Conservation (phyloP, 2,888 invertebrate species). For the Tiliacea citrago region DNA sequence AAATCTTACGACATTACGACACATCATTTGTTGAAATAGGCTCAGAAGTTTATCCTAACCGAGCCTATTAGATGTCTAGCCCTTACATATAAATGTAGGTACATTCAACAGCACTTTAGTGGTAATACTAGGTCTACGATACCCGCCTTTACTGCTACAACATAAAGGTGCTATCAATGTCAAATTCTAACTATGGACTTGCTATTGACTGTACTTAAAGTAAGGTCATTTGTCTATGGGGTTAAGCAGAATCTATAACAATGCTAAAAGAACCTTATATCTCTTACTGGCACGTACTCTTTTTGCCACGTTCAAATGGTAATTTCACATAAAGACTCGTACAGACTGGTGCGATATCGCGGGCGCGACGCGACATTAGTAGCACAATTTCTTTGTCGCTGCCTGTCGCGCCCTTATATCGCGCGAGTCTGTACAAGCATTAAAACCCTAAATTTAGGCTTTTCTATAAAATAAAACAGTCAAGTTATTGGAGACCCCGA, state of each 20-base stretch:
- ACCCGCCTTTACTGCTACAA: too few species aligned
- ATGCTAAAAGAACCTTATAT: too few species aligned
- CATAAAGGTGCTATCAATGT: background rate
- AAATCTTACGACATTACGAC: too few species aligned
- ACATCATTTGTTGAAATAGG: background rate
- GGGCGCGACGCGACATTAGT: too few species aligned
- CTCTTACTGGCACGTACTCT: background rate
- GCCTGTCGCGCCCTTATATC: too few species aligned
- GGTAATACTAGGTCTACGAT: background rate
- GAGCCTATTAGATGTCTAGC: background rate
- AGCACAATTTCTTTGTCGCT: too few species aligned
- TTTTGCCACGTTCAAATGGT: background rate
- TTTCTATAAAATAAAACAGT: constrained; percentile 8
- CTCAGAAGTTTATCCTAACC: background rate
- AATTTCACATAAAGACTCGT: background rate
- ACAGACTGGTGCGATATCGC: too few species aligned
- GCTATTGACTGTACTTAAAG: background rate
- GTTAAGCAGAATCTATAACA: background rate
- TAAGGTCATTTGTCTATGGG: background rate
- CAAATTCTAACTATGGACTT: background rate
- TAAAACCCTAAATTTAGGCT: background rate
- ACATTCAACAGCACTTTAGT: background rate
- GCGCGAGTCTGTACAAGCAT: too few species aligned
- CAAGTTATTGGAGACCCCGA: background rate
- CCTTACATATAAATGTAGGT: background rate